phyloP scores from a whole-genome alignment of 2,888 invertebrate species.

The Dendrolimus pini region DNA sequence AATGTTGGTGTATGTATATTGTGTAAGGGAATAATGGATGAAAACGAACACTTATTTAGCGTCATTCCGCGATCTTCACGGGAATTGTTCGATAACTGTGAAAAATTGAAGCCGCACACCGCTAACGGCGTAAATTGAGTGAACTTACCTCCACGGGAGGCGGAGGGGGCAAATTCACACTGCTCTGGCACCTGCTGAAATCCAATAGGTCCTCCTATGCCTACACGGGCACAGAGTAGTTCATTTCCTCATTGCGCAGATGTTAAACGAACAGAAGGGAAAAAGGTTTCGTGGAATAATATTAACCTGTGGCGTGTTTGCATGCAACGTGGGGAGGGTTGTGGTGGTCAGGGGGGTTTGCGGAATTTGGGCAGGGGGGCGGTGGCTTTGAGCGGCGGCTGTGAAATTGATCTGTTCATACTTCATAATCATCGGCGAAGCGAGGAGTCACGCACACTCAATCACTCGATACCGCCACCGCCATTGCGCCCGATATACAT shows the following conservation, averaged over 20 bases:
- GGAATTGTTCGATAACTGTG: slow-evolving; percentile 63
- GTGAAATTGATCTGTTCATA: slow-evolving; percentile 59
- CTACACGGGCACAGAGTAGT: too few species aligned
- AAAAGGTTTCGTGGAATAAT: slow-evolving; percentile 2
- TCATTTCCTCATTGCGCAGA: too few species aligned
- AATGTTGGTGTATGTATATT: too few species aligned
- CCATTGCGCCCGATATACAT: slow-evolving; percentile 1
- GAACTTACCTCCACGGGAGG: slow-evolving; percentile 28
- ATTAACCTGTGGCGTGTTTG: slow-evolving; percentile 24
- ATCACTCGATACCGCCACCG: slow-evolving; percentile 2
- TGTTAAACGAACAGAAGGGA: too few species aligned
- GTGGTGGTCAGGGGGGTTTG: slow-evolving; percentile 10
- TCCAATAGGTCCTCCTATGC: too few species aligned
- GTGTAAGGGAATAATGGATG: slow-evolving; percentile 22
- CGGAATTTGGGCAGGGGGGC: slow-evolving; percentile 13
- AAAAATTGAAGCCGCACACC: slow-evolving; percentile 51
- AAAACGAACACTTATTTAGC: slow-evolving; percentile 50
- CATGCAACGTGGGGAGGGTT: slow-evolving; percentile 11
- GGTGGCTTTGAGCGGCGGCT: slow-evolving; percentile 39
- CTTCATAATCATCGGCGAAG: slow-evolving; percentile 51
- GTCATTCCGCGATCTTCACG: slow-evolving; percentile 30
- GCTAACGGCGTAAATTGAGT: slow-evolving; percentile 69
- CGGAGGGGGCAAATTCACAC: neutral
- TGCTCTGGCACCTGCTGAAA: too few species aligned
- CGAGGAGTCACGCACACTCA: slow-evolving; percentile 19